These are phyloP conservation scores for Amyelois transitella DNA, from an alignment of 1,140 invertebrate genomes.

Conservation along the genomic window DNA sequence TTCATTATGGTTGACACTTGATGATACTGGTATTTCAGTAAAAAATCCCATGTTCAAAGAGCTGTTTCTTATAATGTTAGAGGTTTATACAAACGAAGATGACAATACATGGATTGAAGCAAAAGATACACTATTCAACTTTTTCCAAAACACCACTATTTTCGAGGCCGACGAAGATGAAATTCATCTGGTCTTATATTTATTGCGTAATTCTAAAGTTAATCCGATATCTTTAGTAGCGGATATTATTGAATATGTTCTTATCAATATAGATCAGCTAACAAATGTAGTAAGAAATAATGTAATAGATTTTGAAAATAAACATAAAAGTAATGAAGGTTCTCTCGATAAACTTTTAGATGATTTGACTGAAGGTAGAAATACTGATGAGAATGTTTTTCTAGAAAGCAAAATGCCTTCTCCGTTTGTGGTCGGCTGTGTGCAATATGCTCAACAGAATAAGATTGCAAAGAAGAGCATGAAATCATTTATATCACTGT, in stretches of 20 bases:
- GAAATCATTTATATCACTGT: slow-evolving; percentile 55
- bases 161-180: slow-evolving; percentile 79
- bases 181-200: slow-evolving; percentile 80
- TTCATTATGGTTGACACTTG: slow-evolving; percentile 76
- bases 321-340: slow-evolving; percentile 33
- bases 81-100: slow-evolving; percentile 72
- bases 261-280: slow-evolving; percentile 43
- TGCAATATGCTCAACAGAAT: slow-evolving; percentile 48
- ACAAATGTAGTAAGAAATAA: slow-evolving; percentile 43
- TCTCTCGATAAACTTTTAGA: slow-evolving; percentile 57
- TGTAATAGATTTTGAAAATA: slow-evolving; percentile 47
- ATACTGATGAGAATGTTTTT: slow-evolving; percentile 44
- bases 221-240: slow-evolving; percentile 44
- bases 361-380: slow-evolving; percentile 53
- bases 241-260: slow-evolving; percentile 52
- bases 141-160: slow-evolving; percentile 77
- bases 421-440: slow-evolving; percentile 58
- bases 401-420: slow-evolving; percentile 61
- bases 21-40: slow-evolving; percentile 75
- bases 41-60: slow-evolving; percentile 76
- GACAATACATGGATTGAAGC: slow-evolving; percentile 57
- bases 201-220: slow-evolving; percentile 45
- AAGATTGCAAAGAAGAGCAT: slow-evolving; percentile 50
- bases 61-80: slow-evolving; percentile 75
- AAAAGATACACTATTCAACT: slow-evolving; percentile 63